Evolutionary conservation across 2,888 invertebrate genomes (phyloP), one percentile per base, ranked within the genome.

Genomic region (Fabriciana adippe): DNA sequence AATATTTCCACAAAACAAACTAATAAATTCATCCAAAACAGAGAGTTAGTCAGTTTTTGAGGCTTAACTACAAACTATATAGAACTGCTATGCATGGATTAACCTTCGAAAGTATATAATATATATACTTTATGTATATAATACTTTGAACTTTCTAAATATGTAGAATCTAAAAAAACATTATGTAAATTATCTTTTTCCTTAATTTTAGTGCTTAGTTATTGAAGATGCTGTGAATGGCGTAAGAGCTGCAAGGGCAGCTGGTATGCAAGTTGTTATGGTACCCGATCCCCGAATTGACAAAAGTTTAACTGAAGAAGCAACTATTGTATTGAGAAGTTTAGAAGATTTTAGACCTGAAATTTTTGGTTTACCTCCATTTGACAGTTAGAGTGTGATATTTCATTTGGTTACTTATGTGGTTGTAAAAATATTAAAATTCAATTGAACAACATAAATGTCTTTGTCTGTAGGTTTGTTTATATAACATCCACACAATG

Each of bases 161-260:
- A 45, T 5, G 31, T 35, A 50, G 18, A 47, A 14, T 26, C 4
- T 21, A 5, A 18, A 48, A 14, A 14, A 15, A 21, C 15, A 8
- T 16, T 8, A 26, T 31, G 11, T n/a, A 11, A 18, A 50, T 56
- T 50, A 11, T 60, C 1, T 14, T 53, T 14, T 31, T 5, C 45
- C n/a, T 18, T 3, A 41, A n/a, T 67, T 81, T 79, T 86, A 95
- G 95, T 96, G 97, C 79, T 86, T 98, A 72, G 97, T 97, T 0
- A 96, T 98, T 84, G 98, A 99, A 90, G 98, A 99, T 91, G 96
- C 98, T 2, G 95, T 96, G 0, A 97, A 97, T 87, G 98, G 99
- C 1, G 97, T 98, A 0, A 90, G 92, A 70, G 97, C 97, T 2
- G 98, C 95, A 0, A 81, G 90, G 35, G 93, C 94, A 21, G 98